Conservation (phyloP, 1,140 invertebrate species). For the Euura lappo region DNA sequence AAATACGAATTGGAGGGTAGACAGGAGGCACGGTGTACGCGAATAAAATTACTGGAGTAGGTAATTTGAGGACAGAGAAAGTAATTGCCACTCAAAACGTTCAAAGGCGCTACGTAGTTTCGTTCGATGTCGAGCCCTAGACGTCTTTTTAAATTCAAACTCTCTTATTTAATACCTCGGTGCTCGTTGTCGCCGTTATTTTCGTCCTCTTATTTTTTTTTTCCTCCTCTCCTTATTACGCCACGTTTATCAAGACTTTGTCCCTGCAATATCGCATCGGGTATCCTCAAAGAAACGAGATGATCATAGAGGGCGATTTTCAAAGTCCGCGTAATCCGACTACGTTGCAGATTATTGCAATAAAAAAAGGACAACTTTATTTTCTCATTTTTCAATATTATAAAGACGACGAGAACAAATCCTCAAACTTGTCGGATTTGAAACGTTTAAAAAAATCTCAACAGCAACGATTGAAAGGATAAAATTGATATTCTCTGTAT, state of each 20-base stretch:
- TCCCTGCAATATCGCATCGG: neutral
- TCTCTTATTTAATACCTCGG: conserved; percentile 9
- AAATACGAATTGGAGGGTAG: neutral
- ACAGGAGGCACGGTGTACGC: neutral
- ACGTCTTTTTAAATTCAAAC: conserved; percentile 29
- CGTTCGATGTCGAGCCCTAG: conserved; percentile 19
- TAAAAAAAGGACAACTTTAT: too few species aligned
- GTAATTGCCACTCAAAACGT: conserved; percentile 39
- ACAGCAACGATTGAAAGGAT: too few species aligned
- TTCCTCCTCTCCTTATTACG: neutral
- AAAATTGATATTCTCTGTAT: too few species aligned
- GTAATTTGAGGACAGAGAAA: conserved; percentile 36
- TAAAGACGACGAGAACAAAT: too few species aligned
- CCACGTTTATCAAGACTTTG: neutral
- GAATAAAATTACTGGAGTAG: conserved; percentile 40
- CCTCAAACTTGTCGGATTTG: too few species aligned
- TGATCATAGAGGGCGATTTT: neutral
- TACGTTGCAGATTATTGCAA: neutral
- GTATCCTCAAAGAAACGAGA: neutral
- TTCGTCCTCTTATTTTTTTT: neutral
- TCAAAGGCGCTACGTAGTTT: conserved; percentile 29
- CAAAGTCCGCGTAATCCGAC: neutral
- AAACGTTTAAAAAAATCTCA: too few species aligned
- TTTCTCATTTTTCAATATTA: too few species aligned
- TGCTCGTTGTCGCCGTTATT: neutral